phyloP scores from a whole-genome alignment of 2,797 vertebrate genomes.

The Euthynnus affinis region DNA sequence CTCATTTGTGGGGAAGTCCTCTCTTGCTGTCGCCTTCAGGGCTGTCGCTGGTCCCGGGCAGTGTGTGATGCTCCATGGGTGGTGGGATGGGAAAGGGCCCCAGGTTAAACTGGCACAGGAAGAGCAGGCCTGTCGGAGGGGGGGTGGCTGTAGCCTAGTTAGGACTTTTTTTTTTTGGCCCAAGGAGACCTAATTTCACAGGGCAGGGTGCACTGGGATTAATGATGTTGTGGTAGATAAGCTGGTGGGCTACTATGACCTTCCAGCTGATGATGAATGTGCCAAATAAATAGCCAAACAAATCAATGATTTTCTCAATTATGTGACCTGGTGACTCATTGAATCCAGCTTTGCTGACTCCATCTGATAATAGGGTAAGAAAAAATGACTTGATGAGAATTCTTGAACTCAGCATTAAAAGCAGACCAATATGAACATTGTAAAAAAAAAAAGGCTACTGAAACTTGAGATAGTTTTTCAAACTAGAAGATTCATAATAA shows the following conservation, averaged over 20 bases:
- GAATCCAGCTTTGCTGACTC: no score
- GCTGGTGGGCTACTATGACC: conserved; percentile 35
- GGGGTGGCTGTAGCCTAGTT: conserved; percentile 2
- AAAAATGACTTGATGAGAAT: not conserved
- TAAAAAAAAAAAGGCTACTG: no score
- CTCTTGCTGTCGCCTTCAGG: conserved; percentile 33
- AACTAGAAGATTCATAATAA: no score
- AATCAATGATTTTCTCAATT: not conserved
- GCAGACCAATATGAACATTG: not conserved
- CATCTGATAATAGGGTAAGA: not conserved
- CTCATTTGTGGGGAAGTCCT: conserved; percentile 55
- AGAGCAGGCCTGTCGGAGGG: conserved; percentile 40
- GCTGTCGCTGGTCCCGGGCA: conserved; percentile 16
- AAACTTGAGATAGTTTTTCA: not conserved
- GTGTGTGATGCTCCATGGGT: conserved; percentile 63
- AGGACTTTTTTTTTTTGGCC: conserved; percentile 23
- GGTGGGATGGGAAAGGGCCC: conserved; percentile 64
- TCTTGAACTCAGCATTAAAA: not conserved
- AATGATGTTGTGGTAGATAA: conserved; percentile 47
- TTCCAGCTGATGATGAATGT: conserved; percentile 52
- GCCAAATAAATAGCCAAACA: not conserved
- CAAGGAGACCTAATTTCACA: conserved; percentile 55
- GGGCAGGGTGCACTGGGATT: conserved; percentile 31
- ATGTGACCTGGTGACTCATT: not conserved
- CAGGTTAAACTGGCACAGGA: conserved; percentile 62